Evolutionary conservation across 1,140 invertebrate species (phyloP).

Genomic region (Cardiocondyla obscurior): DNA sequence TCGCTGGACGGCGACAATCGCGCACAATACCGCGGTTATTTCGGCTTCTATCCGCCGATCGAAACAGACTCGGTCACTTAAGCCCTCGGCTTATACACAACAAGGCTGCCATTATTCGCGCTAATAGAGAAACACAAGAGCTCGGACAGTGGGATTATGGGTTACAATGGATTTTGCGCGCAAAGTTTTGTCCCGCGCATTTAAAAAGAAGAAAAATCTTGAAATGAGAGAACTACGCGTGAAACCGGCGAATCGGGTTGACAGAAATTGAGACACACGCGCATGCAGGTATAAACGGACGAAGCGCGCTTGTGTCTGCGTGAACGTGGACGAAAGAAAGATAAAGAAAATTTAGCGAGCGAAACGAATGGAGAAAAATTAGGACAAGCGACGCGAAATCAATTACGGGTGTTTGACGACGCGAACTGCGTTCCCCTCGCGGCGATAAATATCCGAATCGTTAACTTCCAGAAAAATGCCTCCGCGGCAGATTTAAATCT

Average conservation of each 20-base stretch:
- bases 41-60: slow-evolving; percentile 22
- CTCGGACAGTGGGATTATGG: slow-evolving; percentile 6
- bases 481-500: slow-evolving; percentile 54
- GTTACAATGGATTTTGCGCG: slow-evolving; percentile 24
- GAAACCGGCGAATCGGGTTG: not conserved
- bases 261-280: not conserved
- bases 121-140: slow-evolving; percentile 51
- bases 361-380: not conserved
- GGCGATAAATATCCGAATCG: slow-evolving; percentile 37
- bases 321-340: not conserved
- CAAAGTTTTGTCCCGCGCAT: not conserved
- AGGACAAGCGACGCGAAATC: not conserved
- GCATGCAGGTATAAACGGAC: not conserved
- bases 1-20: slow-evolving; percentile 19
- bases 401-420: not conserved
- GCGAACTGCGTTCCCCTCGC: not conserved
- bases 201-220: not conserved
- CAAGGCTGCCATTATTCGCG: slow-evolving; percentile 31
- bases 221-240: not conserved
- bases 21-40: slow-evolving; percentile 39
- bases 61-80: slow-evolving; percentile 41
- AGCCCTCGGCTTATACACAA: slow-evolving; percentile 22
- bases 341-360: not conserved
- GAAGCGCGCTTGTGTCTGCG: too few relatives aligned
- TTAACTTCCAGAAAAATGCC: slow-evolving; percentile 25